A percentile compares a stretch with the other conserved stretches of the same genome.
Evolutionary conservation across 2,888 invertebrate species (phyloP).

Genomic region (Phlogophora meticulosa): DNA sequence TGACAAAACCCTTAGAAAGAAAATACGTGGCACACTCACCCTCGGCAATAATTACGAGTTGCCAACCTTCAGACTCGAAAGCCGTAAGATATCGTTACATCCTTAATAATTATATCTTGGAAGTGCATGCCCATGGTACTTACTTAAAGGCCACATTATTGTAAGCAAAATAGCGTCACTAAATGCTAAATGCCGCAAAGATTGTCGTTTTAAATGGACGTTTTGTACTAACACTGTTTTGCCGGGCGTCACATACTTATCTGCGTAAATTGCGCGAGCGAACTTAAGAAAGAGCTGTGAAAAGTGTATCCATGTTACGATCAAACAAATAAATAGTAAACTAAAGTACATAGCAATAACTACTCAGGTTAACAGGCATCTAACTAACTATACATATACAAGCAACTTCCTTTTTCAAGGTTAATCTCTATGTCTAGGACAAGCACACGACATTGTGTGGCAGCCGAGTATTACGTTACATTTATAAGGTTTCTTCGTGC

Average conservation of each 20-base stretch:
- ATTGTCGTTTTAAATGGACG: too few relatives aligned
- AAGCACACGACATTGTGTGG: slow-evolving; percentile 79
- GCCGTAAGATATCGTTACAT: too few relatives aligned
- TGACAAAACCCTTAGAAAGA: too few relatives aligned
- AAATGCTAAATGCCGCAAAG: not conserved
- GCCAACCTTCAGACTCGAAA: slow-evolving; percentile 10
- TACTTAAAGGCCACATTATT: not conserved
- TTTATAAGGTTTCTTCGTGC: slow-evolving; percentile 73
- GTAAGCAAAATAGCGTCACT: not conserved
- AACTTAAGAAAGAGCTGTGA: not conserved
- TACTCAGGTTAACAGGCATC: slow-evolving; percentile 5
- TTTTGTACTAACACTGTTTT: too few relatives aligned
- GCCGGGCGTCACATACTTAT: not conserved
- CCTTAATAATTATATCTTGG: not conserved
- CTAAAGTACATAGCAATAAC: not conserved
- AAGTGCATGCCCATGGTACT: not conserved
- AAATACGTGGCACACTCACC: not conserved
- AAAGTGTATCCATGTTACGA: not conserved
- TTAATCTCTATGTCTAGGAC: slow-evolving; percentile 82
- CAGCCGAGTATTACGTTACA: slow-evolving; percentile 67
- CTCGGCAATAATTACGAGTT: not conserved
- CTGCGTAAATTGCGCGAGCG: not conserved
- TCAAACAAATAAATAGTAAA: not conserved
- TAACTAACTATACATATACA: not conserved
- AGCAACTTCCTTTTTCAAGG: slow-evolving; percentile 73